Evolutionary conservation across 2,797 vertebrate genomes (phyloP), one percentile per base, ranked within the genome.

Genomic region (Centroberyx gerrardi): DNA sequence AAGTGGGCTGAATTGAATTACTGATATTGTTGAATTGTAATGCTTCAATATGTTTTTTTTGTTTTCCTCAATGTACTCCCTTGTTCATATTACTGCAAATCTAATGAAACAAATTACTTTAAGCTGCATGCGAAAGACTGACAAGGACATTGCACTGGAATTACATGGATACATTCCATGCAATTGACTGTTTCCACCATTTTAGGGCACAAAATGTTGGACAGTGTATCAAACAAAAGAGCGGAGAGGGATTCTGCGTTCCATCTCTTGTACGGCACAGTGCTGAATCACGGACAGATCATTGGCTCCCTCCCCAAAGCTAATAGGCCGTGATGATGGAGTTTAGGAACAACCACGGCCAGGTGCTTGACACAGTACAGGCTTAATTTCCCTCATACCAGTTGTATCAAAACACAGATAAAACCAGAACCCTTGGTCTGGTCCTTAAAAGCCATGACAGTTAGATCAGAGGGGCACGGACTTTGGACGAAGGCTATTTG

Each of bases 361-460:
- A 22, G 84, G 68, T 76, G 87, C 83, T 85, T 78, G 72, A 79
- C 86, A 81, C 42, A 64, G 42, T 48, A 17, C 74, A 86, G 59
- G 81, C 72, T 72, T 72, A 62, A 87, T 88, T 87, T 82, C 64
- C 0, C 68, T 73, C 68, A 76, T 74, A 76, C 82, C 76, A 71
- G 60, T 85, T 15, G n/a, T 46, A 75, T 87, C 76, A 82, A 84
- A 88, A 86, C 73, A 83, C 63, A 88, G 83, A 87, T 72, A 88
- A 85, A 88, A 72, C 40, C 62, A 15, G 62, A 85, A 62, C 31
- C 73, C 78, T 80, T 85, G 74, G 84, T 78, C 73, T 83, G 70
- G 40, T 74, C 81, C 62, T 77, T 65, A 54, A 82, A 68, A 77
- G 64, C 51, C 75, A 74, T 84, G 59, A 67, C 14, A 74, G 74